A percentile compares a stretch with the other conserved stretches of the same genome.
These are phyloP conservation scores for Drosophila austrosaltans DNA, from an alignment of 2,888 invertebrate species.

Conservation along the genomic window DNA sequence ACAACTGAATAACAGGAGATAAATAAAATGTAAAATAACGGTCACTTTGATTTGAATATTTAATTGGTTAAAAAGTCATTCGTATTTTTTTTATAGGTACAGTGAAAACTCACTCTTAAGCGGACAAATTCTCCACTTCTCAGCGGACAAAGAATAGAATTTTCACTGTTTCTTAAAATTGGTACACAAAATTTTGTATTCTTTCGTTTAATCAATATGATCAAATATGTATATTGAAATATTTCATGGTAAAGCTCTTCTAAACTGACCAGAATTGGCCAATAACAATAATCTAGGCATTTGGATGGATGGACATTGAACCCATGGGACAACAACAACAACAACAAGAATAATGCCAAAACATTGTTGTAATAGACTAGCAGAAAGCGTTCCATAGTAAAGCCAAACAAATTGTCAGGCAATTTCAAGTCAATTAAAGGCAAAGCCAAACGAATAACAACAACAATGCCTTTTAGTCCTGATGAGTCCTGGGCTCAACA, in stretches of 20 bases:
- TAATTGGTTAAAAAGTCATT: no score
- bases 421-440: constrained; percentile 18
- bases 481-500: constrained; percentile 5
- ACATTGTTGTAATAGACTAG: background rate
- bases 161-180: background rate
- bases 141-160: no score
- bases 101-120: no score
- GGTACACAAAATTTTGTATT: no score
- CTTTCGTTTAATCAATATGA: background rate
- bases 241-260: background rate
- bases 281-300: constrained; percentile 7
- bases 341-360: background rate
- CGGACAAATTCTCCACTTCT: no score
- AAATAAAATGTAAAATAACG: no score
- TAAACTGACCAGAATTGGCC: background rate
- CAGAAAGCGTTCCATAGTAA: background rate
- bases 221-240: background rate
- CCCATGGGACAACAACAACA: background rate
- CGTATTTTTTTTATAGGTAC: no score
- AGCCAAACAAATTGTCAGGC: constrained; percentile 19
- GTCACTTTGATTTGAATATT: no score
- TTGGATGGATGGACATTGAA: background rate
- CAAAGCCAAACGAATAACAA: constrained; percentile 15
- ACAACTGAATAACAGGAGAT: no score
- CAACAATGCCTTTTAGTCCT: background rate